Evolutionary conservation across 2,888 invertebrate genomes (phyloP).

Genomic region (Allophyes oxyacanthae): DNA sequence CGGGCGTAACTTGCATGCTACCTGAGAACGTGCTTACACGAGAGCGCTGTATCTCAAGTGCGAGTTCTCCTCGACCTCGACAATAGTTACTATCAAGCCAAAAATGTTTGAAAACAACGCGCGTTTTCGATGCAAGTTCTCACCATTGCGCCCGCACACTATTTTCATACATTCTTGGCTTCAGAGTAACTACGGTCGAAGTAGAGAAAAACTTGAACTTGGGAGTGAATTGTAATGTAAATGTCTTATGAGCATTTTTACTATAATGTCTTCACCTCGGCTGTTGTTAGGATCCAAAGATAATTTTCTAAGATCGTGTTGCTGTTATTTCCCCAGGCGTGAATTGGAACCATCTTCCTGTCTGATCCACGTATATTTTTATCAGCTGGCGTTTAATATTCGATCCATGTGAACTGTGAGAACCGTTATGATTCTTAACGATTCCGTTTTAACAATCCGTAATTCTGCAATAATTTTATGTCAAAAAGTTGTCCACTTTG

Average conservation of each 20-base stretch:
- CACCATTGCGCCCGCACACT: no score
- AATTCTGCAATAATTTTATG: slow-evolving; percentile 29
- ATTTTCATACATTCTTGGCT: no score
- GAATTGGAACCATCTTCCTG: slow-evolving; percentile 59
- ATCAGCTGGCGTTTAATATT: slow-evolving; percentile 27
- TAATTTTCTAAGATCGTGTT: slow-evolving; percentile 60
- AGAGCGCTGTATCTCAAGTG: no score
- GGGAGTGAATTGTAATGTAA: slow-evolving; percentile 24
- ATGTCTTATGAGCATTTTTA: slow-evolving; percentile 46
- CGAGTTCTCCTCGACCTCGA: no score
- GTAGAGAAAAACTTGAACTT: no score
- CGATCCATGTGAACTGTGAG: slow-evolving; percentile 14
- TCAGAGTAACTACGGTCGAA: no score
- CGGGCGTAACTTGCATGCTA: neutral
- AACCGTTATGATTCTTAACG: slow-evolving; percentile 14
- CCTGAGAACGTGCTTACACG: slow-evolving; percentile 1
- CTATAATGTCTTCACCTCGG: slow-evolving; percentile 33
- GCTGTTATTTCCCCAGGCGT: slow-evolving; percentile 66
- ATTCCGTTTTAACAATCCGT: slow-evolving; percentile 22
- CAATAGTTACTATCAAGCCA: no score
- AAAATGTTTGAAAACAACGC: no score
- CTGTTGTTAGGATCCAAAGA: slow-evolving; percentile 50
- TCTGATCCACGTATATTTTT: slow-evolving; percentile 26
- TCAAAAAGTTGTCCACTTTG: slow-evolving; percentile 14
- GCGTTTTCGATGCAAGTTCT: no score